phyloP scores from a whole-genome alignment of 92 coral and sea anemone species.

The Palythoa caribaeorum region DNA sequence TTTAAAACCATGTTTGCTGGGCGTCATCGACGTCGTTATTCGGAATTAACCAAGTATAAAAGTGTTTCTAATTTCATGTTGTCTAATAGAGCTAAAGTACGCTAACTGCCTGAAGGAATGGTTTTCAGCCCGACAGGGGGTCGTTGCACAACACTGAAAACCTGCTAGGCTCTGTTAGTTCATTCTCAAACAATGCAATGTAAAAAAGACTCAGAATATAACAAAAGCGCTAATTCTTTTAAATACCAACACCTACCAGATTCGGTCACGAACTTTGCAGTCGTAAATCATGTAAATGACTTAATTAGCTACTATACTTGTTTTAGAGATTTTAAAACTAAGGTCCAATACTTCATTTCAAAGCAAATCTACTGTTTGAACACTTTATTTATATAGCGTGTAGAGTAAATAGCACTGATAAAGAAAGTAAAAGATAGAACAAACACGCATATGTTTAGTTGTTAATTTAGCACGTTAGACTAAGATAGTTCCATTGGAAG shows the following conservation, averaged over 20 bases:
- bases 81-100: slow-evolving; percentile 30
- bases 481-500: background rate
- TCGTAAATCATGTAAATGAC: slow-evolving; percentile 34
- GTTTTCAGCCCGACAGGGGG: slow-evolving; percentile 24
- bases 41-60: slow-evolving; percentile 40
- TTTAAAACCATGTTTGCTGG: slow-evolving; percentile 2
- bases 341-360: background rate
- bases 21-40: slow-evolving; percentile 33
- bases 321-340: background rate
- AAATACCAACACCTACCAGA: slow-evolving; percentile 12
- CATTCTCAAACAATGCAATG: slow-evolving; percentile 27
- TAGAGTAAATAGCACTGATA: background rate
- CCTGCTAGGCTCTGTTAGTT: slow-evolving; percentile 37
- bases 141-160: slow-evolving; percentile 26
- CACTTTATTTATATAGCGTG: slow-evolving; percentile 4
- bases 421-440: slow-evolving; percentile 5
- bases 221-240: slow-evolving; percentile 23
- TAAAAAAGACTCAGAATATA: background rate
- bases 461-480: slow-evolving; percentile 6
- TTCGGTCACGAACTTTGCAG: slow-evolving; percentile 21
- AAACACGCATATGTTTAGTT: slow-evolving; percentile 14
- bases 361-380: background rate
- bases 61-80: slow-evolving; percentile 33
- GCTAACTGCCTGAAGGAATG: slow-evolving; percentile 22
- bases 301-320: slow-evolving; percentile 1